Conservation (phyloP, 92 coral and sea anemone genomes). For the Nematostella vectensis region DNA sequence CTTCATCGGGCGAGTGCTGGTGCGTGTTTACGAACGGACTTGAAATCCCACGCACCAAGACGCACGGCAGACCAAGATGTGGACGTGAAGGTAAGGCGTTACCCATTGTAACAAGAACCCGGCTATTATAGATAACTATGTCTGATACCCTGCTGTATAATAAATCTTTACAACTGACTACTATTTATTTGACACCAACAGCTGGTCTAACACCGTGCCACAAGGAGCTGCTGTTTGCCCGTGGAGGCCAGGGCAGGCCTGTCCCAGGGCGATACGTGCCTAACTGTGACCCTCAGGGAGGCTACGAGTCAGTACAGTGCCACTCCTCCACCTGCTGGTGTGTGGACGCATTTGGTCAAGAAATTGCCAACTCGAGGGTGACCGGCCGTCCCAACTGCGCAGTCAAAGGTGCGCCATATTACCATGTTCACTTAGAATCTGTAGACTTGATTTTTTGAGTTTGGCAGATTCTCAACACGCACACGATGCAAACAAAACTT, state of each 20-base stretch:
- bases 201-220: conserved; percentile 57
- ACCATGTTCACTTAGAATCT: no score
- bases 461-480: no score
- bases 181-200: no score
- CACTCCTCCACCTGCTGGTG: conserved; percentile 66
- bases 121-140: no score
- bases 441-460: no score
- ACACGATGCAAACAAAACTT: no score
- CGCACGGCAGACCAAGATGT: conserved; percentile 56
- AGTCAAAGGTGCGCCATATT: conserved; percentile 28
- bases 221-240: conserved; percentile 36
- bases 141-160: no score
- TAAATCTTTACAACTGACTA: no score
- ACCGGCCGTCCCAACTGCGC: conserved; percentile 55
- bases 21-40: conserved; percentile 67
- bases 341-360: conserved; percentile 60
- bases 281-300: conserved; percentile 52
- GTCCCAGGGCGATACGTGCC: conserved; percentile 62
- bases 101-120: no score
- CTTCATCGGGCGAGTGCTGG: conserved; percentile 70
- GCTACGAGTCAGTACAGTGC: conserved; percentile 58
- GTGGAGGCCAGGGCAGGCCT: conserved; percentile 32
- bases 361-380: conserved; percentile 56
- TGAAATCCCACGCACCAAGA: conserved; percentile 48
- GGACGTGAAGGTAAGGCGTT: conserved; percentile 43